Base-by-base conservation (phyloP, 2,888 invertebrate genomes). In the Bombyx huttoni region DNA sequence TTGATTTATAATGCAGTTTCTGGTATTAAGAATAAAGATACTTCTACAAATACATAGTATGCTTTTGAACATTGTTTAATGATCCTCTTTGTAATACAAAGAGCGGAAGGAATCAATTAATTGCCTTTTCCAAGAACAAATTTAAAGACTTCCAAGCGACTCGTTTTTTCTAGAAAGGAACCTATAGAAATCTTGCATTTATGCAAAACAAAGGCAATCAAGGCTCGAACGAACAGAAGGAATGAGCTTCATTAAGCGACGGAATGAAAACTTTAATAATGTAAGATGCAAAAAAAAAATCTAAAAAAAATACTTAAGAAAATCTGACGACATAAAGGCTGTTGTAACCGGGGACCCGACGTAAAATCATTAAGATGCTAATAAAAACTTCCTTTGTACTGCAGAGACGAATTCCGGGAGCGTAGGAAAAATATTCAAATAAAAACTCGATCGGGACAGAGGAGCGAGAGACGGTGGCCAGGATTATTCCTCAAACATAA, bases 311-410 rank as follows among this genome's bases (percentile, higher is more conserved):
- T 87, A 82, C 87, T 87, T 80, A 88, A 88, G 88, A 87, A 88
- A 88, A 88, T 88, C 88, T 88, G 88, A 87, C 88, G 86, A 87
- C 88, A 88, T 88, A 88, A 88, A 88, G 88, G 85, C 87, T 85
- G 84, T 85, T 87, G 87, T 88, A 88, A 88, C 85, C 81, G 81
- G 85, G 84, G 85, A 82, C 82, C 79, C 79, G 82, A 86, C 88
- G 89, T 89, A 89, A 89, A 89, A 89, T 89, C 89, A 89, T 89
- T 89, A 89, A 89, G 89, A 89, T 89, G 89, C 89, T 89, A 89
- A 89, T 89, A 89, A 89, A 89, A 89, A 88, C 89, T 88, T 89
- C 85, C 88, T 88, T 87, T 87, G 87, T 87, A 74, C 76, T 78
- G 70, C 82, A 78, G 83, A 80, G 82, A 79, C 81, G 82, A 81